Conservation (phyloP, 2,113 vertebrate species). For the Tiliqua scincoides region DNA sequence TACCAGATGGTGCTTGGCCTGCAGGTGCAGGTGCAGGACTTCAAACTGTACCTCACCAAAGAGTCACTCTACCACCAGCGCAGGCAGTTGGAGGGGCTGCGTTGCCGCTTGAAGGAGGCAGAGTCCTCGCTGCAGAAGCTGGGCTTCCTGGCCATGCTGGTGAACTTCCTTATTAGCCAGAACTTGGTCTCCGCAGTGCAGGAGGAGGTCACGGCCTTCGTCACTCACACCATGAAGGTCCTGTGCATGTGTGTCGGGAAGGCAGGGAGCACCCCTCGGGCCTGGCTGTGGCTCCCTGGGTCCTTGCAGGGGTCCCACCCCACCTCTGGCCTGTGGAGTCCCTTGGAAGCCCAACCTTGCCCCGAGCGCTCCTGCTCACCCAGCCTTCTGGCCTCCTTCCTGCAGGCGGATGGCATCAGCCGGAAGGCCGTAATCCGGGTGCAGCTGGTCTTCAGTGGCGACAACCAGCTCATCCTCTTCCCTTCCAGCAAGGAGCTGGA, state of each 20-base stretch:
- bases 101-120: slow-evolving; percentile 57
- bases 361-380: not conserved
- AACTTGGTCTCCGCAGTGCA: slow-evolving; percentile 72
- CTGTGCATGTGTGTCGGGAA: not conserved
- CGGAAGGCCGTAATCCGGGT: slow-evolving; percentile 67
- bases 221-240: slow-evolving; percentile 75
- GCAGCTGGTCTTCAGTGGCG: slow-evolving; percentile 69
- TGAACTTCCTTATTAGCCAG: slow-evolving; percentile 78
- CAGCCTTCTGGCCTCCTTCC: not conserved
- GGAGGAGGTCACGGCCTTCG: slow-evolving; percentile 69
- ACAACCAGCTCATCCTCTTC: slow-evolving; percentile 61
- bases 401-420: slow-evolving; percentile 51
- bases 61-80: slow-evolving; percentile 69
- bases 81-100: slow-evolving; percentile 54
- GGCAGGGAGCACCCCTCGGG: not conserved
- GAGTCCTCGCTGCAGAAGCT: slow-evolving; percentile 69
- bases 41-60: slow-evolving; percentile 31
- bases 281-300: not conserved
- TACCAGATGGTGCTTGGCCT: slow-evolving; percentile 72
- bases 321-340: not conserved
- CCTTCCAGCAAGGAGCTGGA: slow-evolving; percentile 73
- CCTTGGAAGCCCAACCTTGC: not conserved
- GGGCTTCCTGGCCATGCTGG: slow-evolving; percentile 74
- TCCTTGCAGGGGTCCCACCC: not conserved
- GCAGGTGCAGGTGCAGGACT: slow-evolving; percentile 64